Evolutionary conservation across 2,888 invertebrate species (phyloP).

Genomic region (Carpatolechia fugitivella): DNA sequence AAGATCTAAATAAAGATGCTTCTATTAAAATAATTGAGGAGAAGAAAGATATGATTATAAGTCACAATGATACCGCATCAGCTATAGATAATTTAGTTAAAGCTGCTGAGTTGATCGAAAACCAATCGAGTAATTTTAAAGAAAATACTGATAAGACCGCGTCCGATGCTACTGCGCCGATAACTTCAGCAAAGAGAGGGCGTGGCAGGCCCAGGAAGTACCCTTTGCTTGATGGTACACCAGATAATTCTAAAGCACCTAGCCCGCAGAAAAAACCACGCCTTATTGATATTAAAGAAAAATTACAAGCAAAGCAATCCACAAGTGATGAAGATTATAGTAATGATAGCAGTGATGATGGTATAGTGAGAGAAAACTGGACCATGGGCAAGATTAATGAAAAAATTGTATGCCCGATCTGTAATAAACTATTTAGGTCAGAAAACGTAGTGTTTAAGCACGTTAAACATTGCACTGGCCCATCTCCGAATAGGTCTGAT

Average conservation of each 20-base stretch:
- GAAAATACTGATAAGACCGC: slow-evolving; percentile 26
- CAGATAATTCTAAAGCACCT: slow-evolving; percentile 39
- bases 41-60: slow-evolving; percentile 24
- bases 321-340: slow-evolving; percentile 45
- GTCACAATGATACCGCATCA: slow-evolving; percentile 51
- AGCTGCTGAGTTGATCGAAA: slow-evolving; percentile 70
- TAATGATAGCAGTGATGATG: slow-evolving; percentile 43
- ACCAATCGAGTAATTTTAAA: slow-evolving; percentile 51
- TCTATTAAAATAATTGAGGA: slow-evolving; percentile 37
- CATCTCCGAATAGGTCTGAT: slow-evolving; percentile 67
- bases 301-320: slow-evolving; percentile 32
- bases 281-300: slow-evolving; percentile 47
- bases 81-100: slow-evolving; percentile 70
- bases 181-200: slow-evolving; percentile 63
- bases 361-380: slow-evolving; percentile 67
- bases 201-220: slow-evolving; percentile 70
- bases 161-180: slow-evolving; percentile 37
- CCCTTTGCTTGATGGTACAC: slow-evolving; percentile 52
- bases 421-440: slow-evolving; percentile 69
- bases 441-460: slow-evolving; percentile 76
- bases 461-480: slow-evolving; percentile 73
- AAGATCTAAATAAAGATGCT: slow-evolving; percentile 33
- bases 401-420: slow-evolving; percentile 73
- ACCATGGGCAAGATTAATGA: slow-evolving; percentile 77
- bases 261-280: slow-evolving; percentile 63